Base-by-base conservation (phyloP, 2,797 vertebrate genomes). In the Coilia nasus region DNA sequence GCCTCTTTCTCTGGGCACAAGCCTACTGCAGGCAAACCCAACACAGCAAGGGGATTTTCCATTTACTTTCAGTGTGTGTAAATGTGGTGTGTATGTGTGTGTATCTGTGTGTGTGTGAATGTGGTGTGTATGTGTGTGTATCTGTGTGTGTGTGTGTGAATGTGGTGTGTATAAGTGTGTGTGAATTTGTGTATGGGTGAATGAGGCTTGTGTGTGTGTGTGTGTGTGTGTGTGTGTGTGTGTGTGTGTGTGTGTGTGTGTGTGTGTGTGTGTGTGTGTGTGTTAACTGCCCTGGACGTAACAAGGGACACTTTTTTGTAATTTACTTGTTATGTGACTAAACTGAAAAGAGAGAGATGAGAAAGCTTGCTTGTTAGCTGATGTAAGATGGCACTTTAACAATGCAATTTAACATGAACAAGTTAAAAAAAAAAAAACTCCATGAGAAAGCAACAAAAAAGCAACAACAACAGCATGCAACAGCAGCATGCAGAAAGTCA, bases 291-390 rank as follows among this genome's bases (percentile, higher is more conserved):
- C 10, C 62, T 64, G 67, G 67, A 75, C 31, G 67, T 78, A 78
- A 78, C 71, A 78, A 78, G 31, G 64, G 64, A 35, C 64, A 71
- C 71, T 78, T 31, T 78, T 41, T 78, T 78, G 71, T 78, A 17
- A 78, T 78, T 21, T 78, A 21, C 35, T 19, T 82, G 81, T 82
- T 82, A 82, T 82, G 56, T 35, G 56, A 56, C 81, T 56, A 57
- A 56, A 82, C 14, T 54, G 50, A 82, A 57, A 82, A 57, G 81
- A 78, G 28, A 71, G 19, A 78, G 71, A 78, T 41, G 19, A 17
- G 35, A 44, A 31, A 78, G 35, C 71, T 7, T 19, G 35, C 35
- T 78, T 78, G 71, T n/a, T 78, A 78, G 35, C 71, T 78, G 71
- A 44, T 78, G 35, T 21, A 44, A 78, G 71, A 78, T 78, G 71